Evolutionary conservation across 2,888 invertebrate species (phyloP).

Genomic region (Plebejus anna): DNA sequence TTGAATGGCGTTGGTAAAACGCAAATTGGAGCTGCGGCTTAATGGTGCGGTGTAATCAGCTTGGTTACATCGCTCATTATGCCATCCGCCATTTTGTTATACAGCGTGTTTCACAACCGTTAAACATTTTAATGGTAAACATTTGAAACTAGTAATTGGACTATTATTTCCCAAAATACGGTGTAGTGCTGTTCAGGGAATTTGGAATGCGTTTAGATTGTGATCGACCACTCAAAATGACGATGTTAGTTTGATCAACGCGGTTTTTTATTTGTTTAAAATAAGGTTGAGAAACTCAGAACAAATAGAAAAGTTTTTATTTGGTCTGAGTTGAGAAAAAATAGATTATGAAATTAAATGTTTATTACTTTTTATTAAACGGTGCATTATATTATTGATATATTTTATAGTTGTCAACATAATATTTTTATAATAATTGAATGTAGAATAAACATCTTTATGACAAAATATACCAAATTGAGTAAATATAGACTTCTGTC

Average conservation of each 20-base stretch:
- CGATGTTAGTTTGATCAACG: not conserved
- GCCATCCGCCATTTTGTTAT: slow-evolving; percentile 30
- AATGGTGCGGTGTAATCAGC: slow-evolving; percentile 29
- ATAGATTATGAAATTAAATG: not conserved
- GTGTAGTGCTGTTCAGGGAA: not conserved
- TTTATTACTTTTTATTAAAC: too few species aligned
- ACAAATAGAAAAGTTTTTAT: too few species aligned
- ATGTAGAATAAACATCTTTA: too few species aligned
- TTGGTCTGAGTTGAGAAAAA: not conserved
- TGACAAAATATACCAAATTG: too few species aligned
- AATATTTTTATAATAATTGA: too few species aligned
- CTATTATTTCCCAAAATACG: not conserved
- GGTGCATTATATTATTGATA: too few species aligned
- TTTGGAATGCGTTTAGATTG: not conserved
- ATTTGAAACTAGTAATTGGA: slow-evolving; percentile 12
- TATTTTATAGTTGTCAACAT: too few species aligned
- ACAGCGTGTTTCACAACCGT: slow-evolving; percentile 19
- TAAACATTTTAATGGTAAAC: slow-evolving; percentile 2
- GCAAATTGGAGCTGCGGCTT: slow-evolving; percentile 31
- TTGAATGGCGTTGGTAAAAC: slow-evolving; percentile 31
- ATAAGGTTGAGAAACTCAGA: not conserved
- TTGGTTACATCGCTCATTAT: slow-evolving; percentile 30
- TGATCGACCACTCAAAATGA: not conserved
- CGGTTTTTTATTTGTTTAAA: not conserved
- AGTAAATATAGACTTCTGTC: not conserved